Evolutionary conservation across 1,140 invertebrate species (phyloP).

Genomic region (Prorops nasuta): DNA sequence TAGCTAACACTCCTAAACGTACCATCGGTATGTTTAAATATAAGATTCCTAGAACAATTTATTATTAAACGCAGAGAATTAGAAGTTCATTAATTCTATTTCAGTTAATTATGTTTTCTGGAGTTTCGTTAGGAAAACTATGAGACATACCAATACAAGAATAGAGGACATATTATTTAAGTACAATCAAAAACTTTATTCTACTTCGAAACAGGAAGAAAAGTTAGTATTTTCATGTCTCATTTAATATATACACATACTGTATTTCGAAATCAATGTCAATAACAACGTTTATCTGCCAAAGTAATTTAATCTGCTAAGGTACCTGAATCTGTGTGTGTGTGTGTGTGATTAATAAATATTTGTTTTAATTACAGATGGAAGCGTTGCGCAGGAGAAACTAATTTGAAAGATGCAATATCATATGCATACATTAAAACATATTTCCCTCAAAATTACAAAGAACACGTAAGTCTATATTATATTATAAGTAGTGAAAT

Average conservation of each 20-base stretch:
- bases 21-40: not conserved
- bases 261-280: too few species aligned
- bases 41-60: too few species aligned
- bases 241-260: too few species aligned
- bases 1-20: not conserved
- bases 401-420: not conserved
- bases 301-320: too few species aligned
- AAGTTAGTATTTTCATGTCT: not conserved
- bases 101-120: not conserved
- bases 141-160: not conserved
- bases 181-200: not conserved
- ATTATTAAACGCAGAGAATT: too few species aligned
- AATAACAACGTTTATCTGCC: too few species aligned
- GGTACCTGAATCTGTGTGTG: too few species aligned
- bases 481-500: not conserved
- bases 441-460: not conserved
- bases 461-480: not conserved
- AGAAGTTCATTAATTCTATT: not conserved
- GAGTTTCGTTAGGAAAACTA: not conserved
- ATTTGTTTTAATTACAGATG: too few species aligned
- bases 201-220: not conserved
- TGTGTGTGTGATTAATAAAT: too few species aligned
- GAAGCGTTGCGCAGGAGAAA: not conserved
- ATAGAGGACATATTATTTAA: not conserved
- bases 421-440: not conserved